These are phyloP conservation scores for Erethizon dorsatum DNA, from an alignment of 2,797 vertebrate genomes.

Conservation along the genomic window DNA sequence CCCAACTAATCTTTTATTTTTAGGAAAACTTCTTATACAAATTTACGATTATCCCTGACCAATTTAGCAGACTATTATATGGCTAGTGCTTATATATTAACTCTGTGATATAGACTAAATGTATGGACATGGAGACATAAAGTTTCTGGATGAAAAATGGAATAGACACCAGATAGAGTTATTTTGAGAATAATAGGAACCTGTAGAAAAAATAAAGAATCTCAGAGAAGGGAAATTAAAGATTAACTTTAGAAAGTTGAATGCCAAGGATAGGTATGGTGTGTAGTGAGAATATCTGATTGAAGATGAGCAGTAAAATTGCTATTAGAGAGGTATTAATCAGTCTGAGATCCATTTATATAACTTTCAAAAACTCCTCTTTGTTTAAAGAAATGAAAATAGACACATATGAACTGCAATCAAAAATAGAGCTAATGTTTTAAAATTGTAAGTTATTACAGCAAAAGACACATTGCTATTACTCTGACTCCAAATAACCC, in stretches of 20 bases:
- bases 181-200: not conserved
- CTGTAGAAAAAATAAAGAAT: not conserved
- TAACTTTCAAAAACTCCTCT: not conserved
- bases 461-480: not conserved
- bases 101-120: not conserved
- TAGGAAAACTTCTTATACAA: not conserved
- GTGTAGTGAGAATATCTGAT: not conserved
- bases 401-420: not conserved
- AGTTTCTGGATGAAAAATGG: not conserved
- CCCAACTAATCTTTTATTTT: not conserved
- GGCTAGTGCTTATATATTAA: not conserved
- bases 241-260: not conserved
- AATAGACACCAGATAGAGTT: not conserved
- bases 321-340: not conserved
- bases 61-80: not conserved
- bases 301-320: not conserved
- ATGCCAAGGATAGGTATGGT: not conserved
- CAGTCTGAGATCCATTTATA: not conserved
- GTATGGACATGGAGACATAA: not conserved
- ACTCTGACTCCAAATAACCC: not conserved
- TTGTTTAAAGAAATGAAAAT: constrained; percentile 12
- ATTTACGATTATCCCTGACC: not conserved
- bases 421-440: not conserved
- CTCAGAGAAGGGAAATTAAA: not conserved
- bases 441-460: not conserved